phyloP scores from a whole-genome alignment of 64 coral and sea anemone species.

The Acropora yongei region DNA sequence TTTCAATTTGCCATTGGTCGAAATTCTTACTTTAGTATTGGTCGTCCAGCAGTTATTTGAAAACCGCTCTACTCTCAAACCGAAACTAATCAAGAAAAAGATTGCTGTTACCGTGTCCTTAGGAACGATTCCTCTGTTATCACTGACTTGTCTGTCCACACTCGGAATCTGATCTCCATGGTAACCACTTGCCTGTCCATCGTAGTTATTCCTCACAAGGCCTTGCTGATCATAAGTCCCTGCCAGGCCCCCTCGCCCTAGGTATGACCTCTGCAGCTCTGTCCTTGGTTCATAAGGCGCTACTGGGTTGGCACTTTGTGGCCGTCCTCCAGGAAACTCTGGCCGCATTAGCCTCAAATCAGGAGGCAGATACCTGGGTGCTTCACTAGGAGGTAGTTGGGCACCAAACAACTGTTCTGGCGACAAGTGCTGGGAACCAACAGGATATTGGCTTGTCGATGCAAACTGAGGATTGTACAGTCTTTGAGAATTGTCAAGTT shows the following conservation, averaged over 20 bases:
- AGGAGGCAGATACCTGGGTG: neutral
- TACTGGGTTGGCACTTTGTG: neutral
- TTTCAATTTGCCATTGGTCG: no score
- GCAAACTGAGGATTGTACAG: conserved; percentile 18
- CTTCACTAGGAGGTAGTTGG: neutral
- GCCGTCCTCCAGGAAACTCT: neutral
- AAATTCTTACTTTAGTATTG: neutral
- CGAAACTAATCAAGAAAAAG: neutral
- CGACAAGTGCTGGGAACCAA: neutral
- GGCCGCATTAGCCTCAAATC: neutral
- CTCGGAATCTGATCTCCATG: neutral
- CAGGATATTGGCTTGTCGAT: neutral
- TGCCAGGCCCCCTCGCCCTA: neutral
- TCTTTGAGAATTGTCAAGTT: neutral
- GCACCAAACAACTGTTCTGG: conserved; percentile 20
- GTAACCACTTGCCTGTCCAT: neutral
- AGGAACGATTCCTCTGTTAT: neutral
- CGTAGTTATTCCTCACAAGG: neutral
- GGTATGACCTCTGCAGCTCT: conserved; percentile 16
- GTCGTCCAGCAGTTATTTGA: neutral
- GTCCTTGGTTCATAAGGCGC: conserved; percentile 35
- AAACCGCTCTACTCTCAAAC: no score
- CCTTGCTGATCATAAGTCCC: neutral
- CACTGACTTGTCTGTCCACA: neutral
- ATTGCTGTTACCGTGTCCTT: conserved; percentile 3